These are phyloP conservation scores for Hymenochirus boettgeri DNA, from an alignment of 2,113 vertebrate species.

Conservation along the genomic window DNA sequence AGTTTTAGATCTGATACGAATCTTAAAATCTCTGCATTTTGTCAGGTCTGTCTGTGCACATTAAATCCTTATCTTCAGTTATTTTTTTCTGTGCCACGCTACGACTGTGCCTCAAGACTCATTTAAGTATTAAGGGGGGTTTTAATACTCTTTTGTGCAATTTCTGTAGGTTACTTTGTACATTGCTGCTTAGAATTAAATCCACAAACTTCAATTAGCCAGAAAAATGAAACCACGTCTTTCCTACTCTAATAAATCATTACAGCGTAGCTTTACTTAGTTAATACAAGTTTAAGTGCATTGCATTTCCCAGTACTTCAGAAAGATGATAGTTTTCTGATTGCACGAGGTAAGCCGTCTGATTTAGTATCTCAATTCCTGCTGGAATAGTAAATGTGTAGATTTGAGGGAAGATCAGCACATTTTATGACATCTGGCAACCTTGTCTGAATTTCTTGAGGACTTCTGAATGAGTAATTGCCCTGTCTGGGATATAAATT, in stretches of 20 bases:
- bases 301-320: conserved; percentile 7
- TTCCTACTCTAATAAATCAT: conserved; percentile 7
- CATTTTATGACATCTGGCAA: conserved; percentile 42
- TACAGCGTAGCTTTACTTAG: conserved; percentile 34
- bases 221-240: conserved; percentile 28
- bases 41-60: no score
- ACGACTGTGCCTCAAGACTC: no score
- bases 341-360: conserved; percentile 22
- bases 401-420: conserved; percentile 37
- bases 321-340: conserved; percentile 32
- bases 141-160: no score
- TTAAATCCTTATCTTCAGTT: no score
- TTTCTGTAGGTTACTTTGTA: no score
- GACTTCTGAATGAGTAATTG: conserved; percentile 37
- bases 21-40: no score
- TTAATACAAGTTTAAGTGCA: conserved; percentile 37
- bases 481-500: conserved; percentile 27
- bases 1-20: no score
- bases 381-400: conserved; percentile 35
- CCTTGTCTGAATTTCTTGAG: conserved; percentile 31
- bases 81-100: no score
- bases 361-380: conserved; percentile 40
- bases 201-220: conserved; percentile 16
- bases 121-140: no score
- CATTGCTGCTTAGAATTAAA: no score